phyloP scores from a whole-genome alignment of 1,140 invertebrate genomes.

The Brachionus calyciflorus region DNA sequence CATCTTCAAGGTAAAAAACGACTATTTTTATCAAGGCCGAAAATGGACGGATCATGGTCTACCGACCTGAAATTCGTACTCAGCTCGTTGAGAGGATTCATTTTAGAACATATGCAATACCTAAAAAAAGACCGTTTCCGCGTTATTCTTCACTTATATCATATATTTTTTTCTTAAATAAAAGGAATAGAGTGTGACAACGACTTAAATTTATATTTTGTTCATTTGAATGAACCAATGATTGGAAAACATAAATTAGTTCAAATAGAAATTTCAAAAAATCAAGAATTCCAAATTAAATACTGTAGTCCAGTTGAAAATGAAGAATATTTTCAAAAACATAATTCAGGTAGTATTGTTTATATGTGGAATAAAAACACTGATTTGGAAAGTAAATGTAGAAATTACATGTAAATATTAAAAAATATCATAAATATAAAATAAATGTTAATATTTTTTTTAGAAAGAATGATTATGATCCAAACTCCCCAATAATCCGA shows the following conservation, averaged over 20 bases:
- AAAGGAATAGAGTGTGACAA: conserved; percentile 4
- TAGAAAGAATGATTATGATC: neutral
- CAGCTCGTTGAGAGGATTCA: no score
- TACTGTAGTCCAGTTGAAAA: neutral
- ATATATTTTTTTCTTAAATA: no score
- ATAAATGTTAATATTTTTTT: neutral
- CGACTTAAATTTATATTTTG: neutral
- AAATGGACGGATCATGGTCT: no score
- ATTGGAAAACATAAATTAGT: neutral
- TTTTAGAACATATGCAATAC: no score
- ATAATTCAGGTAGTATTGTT: neutral
- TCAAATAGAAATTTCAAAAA: conserved; percentile 6
- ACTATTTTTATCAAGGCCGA: no score
- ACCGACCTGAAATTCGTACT: no score
- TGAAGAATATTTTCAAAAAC: conserved; percentile 19
- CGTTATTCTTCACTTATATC: no score
- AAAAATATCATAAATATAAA: neutral
- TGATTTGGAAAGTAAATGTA: conserved; percentile 3
- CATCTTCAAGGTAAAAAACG: no score
- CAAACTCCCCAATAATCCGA: no score
- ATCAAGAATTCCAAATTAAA: neutral
- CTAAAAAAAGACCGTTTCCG: no score
- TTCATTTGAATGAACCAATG: neutral
- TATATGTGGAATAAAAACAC: neutral
- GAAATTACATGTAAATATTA: neutral